A percentile compares a stretch with the other conserved stretches of the same genome.
Conservation (phyloP, 2,113 vertebrate genomes). For the Crotophaga sulcirostris region DNA sequence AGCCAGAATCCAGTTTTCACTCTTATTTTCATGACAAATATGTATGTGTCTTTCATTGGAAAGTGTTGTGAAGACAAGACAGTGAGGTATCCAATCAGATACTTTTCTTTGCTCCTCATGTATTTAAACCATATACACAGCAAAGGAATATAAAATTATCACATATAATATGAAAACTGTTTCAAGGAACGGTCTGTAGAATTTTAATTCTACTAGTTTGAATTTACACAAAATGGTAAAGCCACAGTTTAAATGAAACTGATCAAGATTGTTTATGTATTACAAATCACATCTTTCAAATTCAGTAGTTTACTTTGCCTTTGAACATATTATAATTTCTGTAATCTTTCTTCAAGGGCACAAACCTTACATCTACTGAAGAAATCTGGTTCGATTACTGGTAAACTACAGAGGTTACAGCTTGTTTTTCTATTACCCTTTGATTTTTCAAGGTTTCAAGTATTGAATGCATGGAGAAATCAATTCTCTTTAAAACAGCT, state of each 20-base stretch:
- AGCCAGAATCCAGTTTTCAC: not conserved
- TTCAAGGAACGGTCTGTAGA: not conserved
- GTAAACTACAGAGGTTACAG: slow-evolving; percentile 1
- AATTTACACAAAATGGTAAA: not conserved
- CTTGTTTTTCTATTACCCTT: slow-evolving; percentile 12
- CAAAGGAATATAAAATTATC: not conserved
- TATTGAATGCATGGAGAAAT: slow-evolving; percentile 9
- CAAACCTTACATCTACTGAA: not conserved
- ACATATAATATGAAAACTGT: not conserved
- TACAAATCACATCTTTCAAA: not conserved
- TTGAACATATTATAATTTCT: slow-evolving; percentile 23
- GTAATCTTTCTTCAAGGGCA: not conserved
- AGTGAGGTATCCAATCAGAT: not conserved
- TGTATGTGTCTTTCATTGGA: accelerated
- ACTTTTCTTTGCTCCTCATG: not conserved
- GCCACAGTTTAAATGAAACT: not conserved
- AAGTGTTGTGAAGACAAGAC: not conserved
- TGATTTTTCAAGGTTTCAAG: slow-evolving; percentile 54
- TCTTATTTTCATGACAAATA: not conserved
- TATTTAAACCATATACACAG: not conserved
- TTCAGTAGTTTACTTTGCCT: not conserved
- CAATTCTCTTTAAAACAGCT: slow-evolving; percentile 48
- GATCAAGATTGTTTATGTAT: not conserved
- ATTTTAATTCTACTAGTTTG: not conserved
- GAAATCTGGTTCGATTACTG: not conserved